Base-by-base conservation (phyloP, 2,113 vertebrate genomes). In the Petrocephalus microphthalmus region DNA sequence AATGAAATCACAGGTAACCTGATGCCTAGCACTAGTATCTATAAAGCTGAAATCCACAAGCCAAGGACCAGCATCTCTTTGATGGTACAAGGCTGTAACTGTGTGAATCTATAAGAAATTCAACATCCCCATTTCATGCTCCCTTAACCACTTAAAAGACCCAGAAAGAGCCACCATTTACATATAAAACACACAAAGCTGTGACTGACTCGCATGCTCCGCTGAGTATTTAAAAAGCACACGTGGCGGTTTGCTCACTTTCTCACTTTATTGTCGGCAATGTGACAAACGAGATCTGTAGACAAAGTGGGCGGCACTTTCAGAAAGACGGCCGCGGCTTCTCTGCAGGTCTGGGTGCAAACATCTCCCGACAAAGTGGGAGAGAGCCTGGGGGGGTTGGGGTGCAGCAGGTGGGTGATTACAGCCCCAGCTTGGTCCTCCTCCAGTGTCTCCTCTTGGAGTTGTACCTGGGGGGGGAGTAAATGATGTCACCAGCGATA, bases 391-490 rank as follows among this genome's bases (percentile, higher is more conserved):
- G 5, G 64, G 49, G 29, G 29, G 71, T 7, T 87, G 82, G 89
- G 84, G 90, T 22, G 85, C 83, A 83, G 91, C 89, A 89, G 87
- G 5, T 2, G 88, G 89, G 86, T 90, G 88, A 89, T 97, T 96
- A 99, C 92, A 99, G 94, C 93, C 98, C 98, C 52, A 99, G 96
- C 92, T 99, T 99, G 90, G 98, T 99, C 94, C 98, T 98, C 93
- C 98, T 98, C 98, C 98, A 99, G 93, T 99, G 98, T 92, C 98
- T 98, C 93, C 98, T 97, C 95, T 99, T 99, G 92, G 98, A 99
- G 94, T 99, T 99, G 96, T 99, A 99, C 95, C 98, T 99, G 91
- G n/a, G 81, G 19, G 6, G 0, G 2, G 29, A 78, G 17, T 0
- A 78, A 78, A 42, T 74, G 6, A 74, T 74, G 7, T 47, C 37